phyloP scores from a whole-genome alignment of 2,888 invertebrate species.

The Mantis religiosa region DNA sequence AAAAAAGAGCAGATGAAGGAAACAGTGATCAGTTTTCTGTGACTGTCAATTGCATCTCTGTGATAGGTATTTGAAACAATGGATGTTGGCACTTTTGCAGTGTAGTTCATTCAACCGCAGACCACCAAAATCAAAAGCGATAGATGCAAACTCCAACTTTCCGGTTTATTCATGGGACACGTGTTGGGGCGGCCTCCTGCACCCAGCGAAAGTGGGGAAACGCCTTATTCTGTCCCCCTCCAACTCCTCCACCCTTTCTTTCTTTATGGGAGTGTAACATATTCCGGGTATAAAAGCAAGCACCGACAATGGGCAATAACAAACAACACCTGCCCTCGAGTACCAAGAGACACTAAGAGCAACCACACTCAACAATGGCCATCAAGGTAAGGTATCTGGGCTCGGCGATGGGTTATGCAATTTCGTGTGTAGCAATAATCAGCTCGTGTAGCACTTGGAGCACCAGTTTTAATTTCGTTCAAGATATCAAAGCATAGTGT shows the following conservation, averaged over 20 bases:
- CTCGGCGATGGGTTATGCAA: neutral
- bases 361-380: neutral
- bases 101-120: neutral
- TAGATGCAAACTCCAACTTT: neutral
- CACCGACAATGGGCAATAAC: neutral
- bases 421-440: too few species aligned
- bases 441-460: neutral
- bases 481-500: too few species aligned
- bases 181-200: neutral
- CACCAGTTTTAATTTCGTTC: neutral
- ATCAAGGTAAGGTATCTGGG: neutral
- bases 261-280: constrained; percentile 14
- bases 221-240: constrained; percentile 18
- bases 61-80: neutral
- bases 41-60: too few species aligned
- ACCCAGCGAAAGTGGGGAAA: neutral
- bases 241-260: constrained; percentile 27
- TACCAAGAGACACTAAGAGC: neutral
- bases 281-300: neutral
- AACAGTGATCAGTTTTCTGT: too few species aligned
- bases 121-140: neutral
- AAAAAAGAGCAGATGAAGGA: too few species aligned
- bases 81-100: neutral
- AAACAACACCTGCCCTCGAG: neutral
- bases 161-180: neutral